A percentile compares a stretch with the other conserved stretches of the same genome.
These are phyloP conservation scores for Cinclus mexicanus DNA, from an alignment of 2,113 vertebrate species.

Conservation along the genomic window DNA sequence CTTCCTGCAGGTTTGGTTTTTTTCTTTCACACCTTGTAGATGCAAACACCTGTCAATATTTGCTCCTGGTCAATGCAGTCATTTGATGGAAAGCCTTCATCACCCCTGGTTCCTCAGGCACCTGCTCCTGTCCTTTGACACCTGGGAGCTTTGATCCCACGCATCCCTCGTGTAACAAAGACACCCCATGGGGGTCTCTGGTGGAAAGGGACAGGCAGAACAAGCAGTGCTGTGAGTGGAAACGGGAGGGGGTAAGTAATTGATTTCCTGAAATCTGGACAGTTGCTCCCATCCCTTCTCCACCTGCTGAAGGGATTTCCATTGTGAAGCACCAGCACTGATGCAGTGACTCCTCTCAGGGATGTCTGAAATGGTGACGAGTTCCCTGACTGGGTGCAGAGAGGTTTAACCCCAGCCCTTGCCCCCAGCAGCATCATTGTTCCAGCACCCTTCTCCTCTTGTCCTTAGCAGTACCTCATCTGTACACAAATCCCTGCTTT, in stretches of 20 bases:
- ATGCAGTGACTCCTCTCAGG: neutral
- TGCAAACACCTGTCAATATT: neutral
- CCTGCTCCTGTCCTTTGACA: neutral
- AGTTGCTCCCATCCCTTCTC: neutral
- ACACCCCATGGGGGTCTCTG: accelerated
- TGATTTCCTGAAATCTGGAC: neutral
- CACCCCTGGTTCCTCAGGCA: neutral
- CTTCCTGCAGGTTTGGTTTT: neutral
- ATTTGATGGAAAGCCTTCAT: neutral
- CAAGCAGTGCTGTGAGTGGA: neutral
- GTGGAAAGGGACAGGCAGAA: neutral
- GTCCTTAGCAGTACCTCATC: neutral
- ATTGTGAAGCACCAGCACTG: neutral
- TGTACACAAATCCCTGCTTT: neutral
- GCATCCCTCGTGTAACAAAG: neutral
- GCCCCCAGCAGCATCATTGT: neutral
- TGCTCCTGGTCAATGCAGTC: neutral
- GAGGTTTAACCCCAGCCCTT: neutral
- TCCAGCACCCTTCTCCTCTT: neutral
- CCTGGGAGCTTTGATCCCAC: accelerated
- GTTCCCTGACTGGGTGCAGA: neutral
- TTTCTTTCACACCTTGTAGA: neutral
- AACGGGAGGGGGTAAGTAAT: neutral
- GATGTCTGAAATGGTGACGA: neutral
- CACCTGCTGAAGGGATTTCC: neutral